These are phyloP conservation scores for Stomatorhinus ivindoensis DNA, from an alignment of 2,113 vertebrate genomes.

Conservation along the genomic window DNA sequence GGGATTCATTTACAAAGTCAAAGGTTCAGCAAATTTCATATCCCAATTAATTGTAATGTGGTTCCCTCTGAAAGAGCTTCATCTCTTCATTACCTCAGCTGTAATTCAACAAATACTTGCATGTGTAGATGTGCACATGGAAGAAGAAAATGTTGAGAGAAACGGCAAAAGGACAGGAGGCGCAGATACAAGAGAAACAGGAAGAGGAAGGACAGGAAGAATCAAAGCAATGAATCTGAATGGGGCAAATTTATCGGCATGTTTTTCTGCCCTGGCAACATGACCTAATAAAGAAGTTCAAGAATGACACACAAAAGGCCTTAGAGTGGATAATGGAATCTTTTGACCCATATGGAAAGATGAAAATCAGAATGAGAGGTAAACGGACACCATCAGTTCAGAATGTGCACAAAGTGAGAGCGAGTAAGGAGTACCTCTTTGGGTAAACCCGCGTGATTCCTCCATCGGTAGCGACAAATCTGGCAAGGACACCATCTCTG, in stretches of 20 bases:
- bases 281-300: background rate
- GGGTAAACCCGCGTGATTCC: conserved; percentile 94
- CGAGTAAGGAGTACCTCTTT: conserved; percentile 68
- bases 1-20: background rate
- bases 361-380: background rate
- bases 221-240: background rate
- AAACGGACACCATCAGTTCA: background rate
- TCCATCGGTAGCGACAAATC: conserved; percentile 92
- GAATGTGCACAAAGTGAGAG: background rate
- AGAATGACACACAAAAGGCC: background rate
- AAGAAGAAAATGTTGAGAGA: background rate
- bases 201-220: background rate
- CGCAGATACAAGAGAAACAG: background rate
- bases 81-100: background rate
- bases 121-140: background rate
- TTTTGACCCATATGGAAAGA: background rate
- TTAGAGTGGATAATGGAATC: background rate
- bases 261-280: background rate
- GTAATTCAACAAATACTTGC: background rate
- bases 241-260: background rate
- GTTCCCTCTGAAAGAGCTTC: background rate
- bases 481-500: conserved; percentile 79
- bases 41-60: background rate
- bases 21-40: background rate
- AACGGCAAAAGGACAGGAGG: background rate